Percentiles rank a stretch among this genome's conserved stretches.
Evolutionary conservation across 2,797 vertebrate genomes (phyloP).

Genomic region (Halcyon leucocephala): DNA sequence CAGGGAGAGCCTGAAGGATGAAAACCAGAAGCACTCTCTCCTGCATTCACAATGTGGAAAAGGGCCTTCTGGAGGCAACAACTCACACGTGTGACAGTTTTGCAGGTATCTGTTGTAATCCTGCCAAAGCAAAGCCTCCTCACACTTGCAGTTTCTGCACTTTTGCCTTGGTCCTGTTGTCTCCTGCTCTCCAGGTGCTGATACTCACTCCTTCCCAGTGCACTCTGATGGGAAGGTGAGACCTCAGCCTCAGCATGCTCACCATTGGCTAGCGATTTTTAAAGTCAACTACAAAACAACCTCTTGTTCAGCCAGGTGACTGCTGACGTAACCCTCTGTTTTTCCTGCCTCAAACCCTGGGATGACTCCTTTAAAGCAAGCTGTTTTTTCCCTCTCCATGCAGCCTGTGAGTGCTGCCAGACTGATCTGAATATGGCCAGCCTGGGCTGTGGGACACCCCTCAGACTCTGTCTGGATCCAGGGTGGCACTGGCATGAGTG

Average conservation of each 20-base stretch:
- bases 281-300: not conserved
- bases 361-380: not conserved
- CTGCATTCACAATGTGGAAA: rapidly evolving
- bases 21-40: not conserved
- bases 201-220: rapidly evolving
- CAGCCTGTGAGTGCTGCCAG: rapidly evolving
- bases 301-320: not conserved
- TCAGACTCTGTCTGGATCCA: not conserved
- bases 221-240: not conserved
- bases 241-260: not conserved
- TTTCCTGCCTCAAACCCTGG: not conserved
- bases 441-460: not conserved
- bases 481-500: rapidly evolving
- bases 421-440: rapidly evolving
- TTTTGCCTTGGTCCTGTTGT: not conserved
- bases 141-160: rapidly evolving
- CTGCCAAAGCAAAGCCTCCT: not conserved
- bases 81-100: rapidly evolving
- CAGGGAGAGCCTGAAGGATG: rapidly evolving
- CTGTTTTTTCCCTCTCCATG: rapidly evolving
- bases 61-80: not conserved
- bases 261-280: not conserved
- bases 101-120: not conserved
- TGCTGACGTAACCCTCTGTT: not conserved
- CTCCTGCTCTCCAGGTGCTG: rapidly evolving